Base-by-base conservation (phyloP, 2,113 vertebrate genomes). In the Columba livia region DNA sequence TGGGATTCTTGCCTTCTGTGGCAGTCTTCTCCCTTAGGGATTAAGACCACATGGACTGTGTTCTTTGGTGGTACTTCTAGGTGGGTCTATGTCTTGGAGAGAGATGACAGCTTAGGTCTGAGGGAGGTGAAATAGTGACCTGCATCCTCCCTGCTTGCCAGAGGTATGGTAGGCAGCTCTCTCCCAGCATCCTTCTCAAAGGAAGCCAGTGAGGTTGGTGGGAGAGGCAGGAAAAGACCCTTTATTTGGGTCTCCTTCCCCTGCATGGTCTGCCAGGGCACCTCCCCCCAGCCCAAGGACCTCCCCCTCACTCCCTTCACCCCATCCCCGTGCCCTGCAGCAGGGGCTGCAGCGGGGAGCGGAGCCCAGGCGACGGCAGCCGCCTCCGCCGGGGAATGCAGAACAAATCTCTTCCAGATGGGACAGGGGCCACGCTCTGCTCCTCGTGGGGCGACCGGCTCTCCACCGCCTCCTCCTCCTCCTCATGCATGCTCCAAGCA, bases 361-460 rank as follows among this genome's bases (percentile, higher is more conserved):
- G 89, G 96, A 97, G 65, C 62, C 85, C 1, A 12, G 80, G 62
- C 2, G 4, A 93, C 1, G 16, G 61, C 89, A 94, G 92, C 97
- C 78, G 87, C 85, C 70, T 40, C 79, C 9, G 8, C 85, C 23
- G 53, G 85, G 91, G 97, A 98, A 98, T 97, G 97, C 98, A 97
- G 98, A 98, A 98, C 98, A 96, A 97, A 98, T 98, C 94, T 92
- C 81, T 97, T 91, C 97, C 98, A 98, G 97, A 97, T 97, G 97
- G 93, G 89, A 65, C 20, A 71, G 72, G 73, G 92, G 94, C 77
- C 86, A 92, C 0, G 5, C 80, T 93, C 93, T 0, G 4, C 78
- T 34, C 66, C 44, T 88, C 5, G 10, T 12, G 10, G 64, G 60
- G 53, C 4, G 3, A 86, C 54, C 1, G 0, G 40, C 74, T 80